Percentiles rank a stretch among this genome's conserved stretches.
Conservation (phyloP, 2,113 vertebrate genomes). For the Chamaea fasciata region DNA sequence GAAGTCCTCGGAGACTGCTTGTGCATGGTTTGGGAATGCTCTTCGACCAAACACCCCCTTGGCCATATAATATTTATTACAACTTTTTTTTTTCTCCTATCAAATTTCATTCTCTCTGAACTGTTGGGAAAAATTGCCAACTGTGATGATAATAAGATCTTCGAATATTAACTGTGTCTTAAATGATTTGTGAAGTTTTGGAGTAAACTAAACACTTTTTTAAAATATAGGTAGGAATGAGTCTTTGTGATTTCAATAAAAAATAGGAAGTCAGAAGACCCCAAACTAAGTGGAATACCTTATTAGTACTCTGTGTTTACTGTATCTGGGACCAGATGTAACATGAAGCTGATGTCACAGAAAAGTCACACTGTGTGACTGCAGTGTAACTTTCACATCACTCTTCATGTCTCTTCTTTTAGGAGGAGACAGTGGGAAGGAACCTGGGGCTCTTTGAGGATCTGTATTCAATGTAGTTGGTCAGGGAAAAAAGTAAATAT, state of each 20-base stretch:
- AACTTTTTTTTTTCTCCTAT: background rate
- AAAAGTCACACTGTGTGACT: background rate
- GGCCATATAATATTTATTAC: background rate
- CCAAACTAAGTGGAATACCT: background rate
- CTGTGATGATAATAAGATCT: background rate
- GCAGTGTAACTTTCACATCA: background rate
- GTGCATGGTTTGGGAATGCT: background rate
- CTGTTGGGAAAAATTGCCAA: background rate
- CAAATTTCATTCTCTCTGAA: background rate
- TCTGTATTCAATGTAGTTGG: background rate
- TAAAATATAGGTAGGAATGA: background rate
- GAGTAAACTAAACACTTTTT: background rate
- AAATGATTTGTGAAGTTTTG: background rate
- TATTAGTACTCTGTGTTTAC: background rate
- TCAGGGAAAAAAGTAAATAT: background rate
- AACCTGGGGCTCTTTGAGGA: fast-evolving
- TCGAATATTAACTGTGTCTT: background rate
- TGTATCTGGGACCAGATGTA: background rate
- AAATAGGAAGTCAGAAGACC: background rate
- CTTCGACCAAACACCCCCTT: background rate
- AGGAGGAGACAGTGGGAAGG: background rate
- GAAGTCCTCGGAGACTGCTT: background rate
- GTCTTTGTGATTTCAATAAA: background rate
- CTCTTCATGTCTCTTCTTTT: too few species aligned
- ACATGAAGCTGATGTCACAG: background rate